Conservation (phyloP, 92 coral and sea anemone genomes). For the Anthopleura xanthogrammica region DNA sequence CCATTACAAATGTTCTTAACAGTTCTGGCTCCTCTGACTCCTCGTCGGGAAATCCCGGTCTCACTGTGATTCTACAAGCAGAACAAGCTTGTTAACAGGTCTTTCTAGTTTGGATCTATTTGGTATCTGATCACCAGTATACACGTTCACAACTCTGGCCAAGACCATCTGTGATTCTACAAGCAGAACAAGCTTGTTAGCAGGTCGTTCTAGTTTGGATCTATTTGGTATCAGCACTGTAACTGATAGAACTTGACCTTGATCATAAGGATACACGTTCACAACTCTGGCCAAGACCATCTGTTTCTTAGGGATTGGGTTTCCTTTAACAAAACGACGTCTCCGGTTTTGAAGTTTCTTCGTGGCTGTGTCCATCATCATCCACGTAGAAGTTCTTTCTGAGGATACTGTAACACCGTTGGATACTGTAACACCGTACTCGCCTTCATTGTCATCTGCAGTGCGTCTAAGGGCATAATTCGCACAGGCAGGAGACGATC, state of each 20-base stretch:
- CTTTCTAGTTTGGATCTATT: background rate
- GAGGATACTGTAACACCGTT: no score
- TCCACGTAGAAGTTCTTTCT: no score
- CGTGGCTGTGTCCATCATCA: constrained; percentile 18
- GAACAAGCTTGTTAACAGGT: background rate
- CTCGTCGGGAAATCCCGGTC: no score
- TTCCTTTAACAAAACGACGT: constrained; percentile 39
- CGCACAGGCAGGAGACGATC: no score
- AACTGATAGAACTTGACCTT: constrained; percentile 35
- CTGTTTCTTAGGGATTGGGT: constrained; percentile 25
- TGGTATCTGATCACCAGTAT: no score
- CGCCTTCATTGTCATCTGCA: no score
- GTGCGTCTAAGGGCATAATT: no score
- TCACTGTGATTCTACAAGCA: background rate
- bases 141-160: no score
- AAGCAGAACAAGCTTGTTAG: background rate
- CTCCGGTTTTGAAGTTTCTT: constrained; percentile 31
- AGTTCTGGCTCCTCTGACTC: no score
- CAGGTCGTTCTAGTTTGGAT: background rate
- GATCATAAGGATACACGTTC: background rate
- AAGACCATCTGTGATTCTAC: no score
- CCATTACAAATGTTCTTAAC: no score
- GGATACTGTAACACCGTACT: no score
- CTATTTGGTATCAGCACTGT: constrained; percentile 21
- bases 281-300: constrained; percentile 26